phyloP scores from a whole-genome alignment of 2,888 invertebrate genomes.

The Stratiomys singularior region DNA sequence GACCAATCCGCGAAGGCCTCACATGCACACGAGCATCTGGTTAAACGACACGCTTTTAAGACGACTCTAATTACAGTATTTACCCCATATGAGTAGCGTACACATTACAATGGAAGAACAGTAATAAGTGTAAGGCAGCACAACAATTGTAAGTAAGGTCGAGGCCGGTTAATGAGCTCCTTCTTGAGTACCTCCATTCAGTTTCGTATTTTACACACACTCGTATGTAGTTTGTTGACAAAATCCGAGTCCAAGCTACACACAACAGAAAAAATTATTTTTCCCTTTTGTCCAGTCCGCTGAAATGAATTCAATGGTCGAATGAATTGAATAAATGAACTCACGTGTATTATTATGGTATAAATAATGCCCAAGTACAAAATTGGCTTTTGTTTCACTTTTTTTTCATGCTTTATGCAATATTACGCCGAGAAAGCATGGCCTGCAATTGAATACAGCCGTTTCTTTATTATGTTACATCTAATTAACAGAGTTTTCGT shows the following conservation, averaged over 20 bases:
- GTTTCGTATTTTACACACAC: constrained; percentile 2
- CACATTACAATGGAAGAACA: not conserved
- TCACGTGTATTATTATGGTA: not conserved
- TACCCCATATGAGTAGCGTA: not conserved
- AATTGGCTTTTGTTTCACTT: too few species aligned
- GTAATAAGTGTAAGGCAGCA: not conserved
- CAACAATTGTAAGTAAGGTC: constrained; percentile 31
- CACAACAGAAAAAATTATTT: not conserved
- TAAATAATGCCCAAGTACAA: too few species aligned
- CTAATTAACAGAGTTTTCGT: not conserved
- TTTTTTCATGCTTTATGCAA: too few species aligned
- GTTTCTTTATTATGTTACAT: not conserved
- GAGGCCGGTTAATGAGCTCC: constrained; percentile 41
- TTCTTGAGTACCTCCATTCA: constrained; percentile 24
- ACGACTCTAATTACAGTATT: constrained; percentile 4
- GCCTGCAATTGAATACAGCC: not conserved
- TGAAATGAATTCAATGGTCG: not conserved
- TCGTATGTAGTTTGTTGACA: not conserved
- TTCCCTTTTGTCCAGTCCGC: not conserved
- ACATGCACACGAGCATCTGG: not conserved
- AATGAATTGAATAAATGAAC: not conserved
- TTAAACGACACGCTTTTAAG: not conserved
- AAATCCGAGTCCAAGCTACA: not conserved
- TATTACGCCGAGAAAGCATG: not conserved
- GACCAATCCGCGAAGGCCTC: not conserved